Evolutionary conservation across 2,797 vertebrate species (phyloP).

Genomic region (Aselliscus stoliczkanus): DNA sequence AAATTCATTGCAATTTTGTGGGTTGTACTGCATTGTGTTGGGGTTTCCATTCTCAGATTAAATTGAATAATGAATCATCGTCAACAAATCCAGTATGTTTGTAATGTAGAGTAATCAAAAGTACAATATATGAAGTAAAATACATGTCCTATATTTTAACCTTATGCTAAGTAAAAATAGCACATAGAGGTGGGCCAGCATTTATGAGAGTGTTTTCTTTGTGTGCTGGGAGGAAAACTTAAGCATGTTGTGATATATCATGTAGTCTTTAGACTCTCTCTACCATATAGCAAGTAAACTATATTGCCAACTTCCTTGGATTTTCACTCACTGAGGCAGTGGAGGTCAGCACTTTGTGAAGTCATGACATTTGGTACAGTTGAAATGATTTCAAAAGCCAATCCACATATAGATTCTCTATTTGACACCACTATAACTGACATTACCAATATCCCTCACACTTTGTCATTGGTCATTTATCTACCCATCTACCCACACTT

Average conservation of each 20-base stretch:
- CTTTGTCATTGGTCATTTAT: neutral
- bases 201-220: neutral
- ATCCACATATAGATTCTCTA: neutral
- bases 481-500: neutral
- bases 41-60: conserved; percentile 57
- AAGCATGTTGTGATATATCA: neutral
- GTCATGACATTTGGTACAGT: neutral
- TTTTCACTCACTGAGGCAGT: neutral
- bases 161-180: conserved; percentile 43
- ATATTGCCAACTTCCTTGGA: neutral
- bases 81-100: neutral
- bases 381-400: neutral
- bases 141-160: conserved; percentile 18
- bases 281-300: neutral
- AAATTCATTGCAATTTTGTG: conserved; percentile 25
- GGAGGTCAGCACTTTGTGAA: neutral
- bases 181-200: neutral
- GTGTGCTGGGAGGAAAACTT: neutral
- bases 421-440: neutral
- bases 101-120: conserved; percentile 48
- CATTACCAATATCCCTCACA: too few species aligned
- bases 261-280: neutral
- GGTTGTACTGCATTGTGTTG: neutral
- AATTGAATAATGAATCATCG: conserved; percentile 54
- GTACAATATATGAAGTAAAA: conserved; percentile 22